These are phyloP conservation scores for Oryzias woworae DNA, from an alignment of 2,113 vertebrate genomes.

Conservation along the genomic window DNA sequence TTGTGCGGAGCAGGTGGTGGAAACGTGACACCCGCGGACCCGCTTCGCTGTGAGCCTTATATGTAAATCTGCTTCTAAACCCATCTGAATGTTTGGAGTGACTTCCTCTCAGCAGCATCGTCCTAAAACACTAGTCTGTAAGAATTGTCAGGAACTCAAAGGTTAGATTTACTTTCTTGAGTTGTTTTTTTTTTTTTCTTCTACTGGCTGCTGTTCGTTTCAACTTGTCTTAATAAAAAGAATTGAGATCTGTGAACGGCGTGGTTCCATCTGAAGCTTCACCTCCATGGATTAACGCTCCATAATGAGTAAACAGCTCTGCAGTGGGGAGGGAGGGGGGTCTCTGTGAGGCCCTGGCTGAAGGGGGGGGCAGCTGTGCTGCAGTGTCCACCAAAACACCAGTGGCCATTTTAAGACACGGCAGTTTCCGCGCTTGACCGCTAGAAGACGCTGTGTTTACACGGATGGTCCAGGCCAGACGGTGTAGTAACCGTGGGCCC, in stretches of 20 bases:
- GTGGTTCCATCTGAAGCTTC: background rate
- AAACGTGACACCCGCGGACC: background rate
- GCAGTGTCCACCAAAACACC: slow-evolving; percentile 64
- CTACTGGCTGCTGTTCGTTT: slow-evolving; percentile 32
- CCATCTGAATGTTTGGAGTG: slow-evolving; percentile 42
- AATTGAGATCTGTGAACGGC: slow-evolving; percentile 6
- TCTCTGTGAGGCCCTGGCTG: slow-evolving; percentile 15
- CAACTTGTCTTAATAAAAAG: slow-evolving; percentile 66
- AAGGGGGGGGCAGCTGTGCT: slow-evolving; percentile 27
- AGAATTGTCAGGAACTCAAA: background rate
- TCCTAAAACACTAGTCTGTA: too few relatives aligned
- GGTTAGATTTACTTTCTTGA: slow-evolving; percentile 35
- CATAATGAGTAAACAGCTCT: slow-evolving; percentile 40
- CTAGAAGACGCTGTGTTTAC: slow-evolving; percentile 74
- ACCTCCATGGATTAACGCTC: slow-evolving; percentile 32
- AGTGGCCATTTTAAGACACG: slow-evolving; percentile 69
- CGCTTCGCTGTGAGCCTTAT: slow-evolving; percentile 33
- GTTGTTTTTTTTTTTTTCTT: slow-evolving; percentile 56
- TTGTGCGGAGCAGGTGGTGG: slow-evolving; percentile 25
- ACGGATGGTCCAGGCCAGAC: slow-evolving; percentile 63
- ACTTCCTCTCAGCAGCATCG: slow-evolving; percentile 12
- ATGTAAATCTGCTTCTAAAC: slow-evolving; percentile 1
- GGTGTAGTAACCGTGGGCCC: slow-evolving; percentile 65
- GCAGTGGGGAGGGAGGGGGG: slow-evolving; percentile 16
- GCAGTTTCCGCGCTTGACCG: slow-evolving; percentile 50